Evolutionary conservation across 2,113 vertebrate species (phyloP), one percentile per base, ranked within the genome.

Genomic region (Heptranchias perlo): DNA sequence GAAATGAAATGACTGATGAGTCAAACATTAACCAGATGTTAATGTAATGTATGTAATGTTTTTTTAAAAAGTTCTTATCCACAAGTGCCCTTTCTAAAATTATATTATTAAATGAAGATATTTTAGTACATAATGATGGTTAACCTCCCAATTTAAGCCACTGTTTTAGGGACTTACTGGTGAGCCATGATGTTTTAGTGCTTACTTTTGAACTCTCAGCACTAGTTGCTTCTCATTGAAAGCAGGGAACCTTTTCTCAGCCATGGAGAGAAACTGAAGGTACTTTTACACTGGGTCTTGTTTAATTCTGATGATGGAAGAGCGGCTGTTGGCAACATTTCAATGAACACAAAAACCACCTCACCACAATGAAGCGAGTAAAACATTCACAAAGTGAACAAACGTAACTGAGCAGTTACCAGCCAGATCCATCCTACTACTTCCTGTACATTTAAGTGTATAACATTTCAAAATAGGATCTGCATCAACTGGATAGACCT

Each of bases 11-110:
- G 18, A 93, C 89, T 93, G 35, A 92, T 92, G 89, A 92, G 89
- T 92, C 89, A 92, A 92, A 92, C 28, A 21, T 92, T 5, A 92
- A 92, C n/a, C 76, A 82, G 14, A 82, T 82, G n/a, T n/a, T n/a
- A n/a, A n/a, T 4, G 3, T 39, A 82, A 18, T n/a, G n/a, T 39
- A 82, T 76, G 76, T 82, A 39, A 82, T 82, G 39, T 82, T 0
- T 82, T 82, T 73, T 82, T 39, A 44, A 39, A 62, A 58, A 61
- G 87, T 10, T 52, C 58, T 92, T n/a, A 92, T 61, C 89, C 35
- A 21, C 13, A 92, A 62, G 62, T 58, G 18, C 54, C 62, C 28
- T 14, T 62, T 92, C 89, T 62, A 92, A n/a, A 61, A 61, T 39
- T 62, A 61, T 61, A 62, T 89, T 54, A 89, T 39, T 39, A 92